Evolutionary conservation across 2,113 vertebrate genomes (phyloP), one percentile per base, ranked within the genome.

Genomic region (Petrocephalus zakoni): DNA sequence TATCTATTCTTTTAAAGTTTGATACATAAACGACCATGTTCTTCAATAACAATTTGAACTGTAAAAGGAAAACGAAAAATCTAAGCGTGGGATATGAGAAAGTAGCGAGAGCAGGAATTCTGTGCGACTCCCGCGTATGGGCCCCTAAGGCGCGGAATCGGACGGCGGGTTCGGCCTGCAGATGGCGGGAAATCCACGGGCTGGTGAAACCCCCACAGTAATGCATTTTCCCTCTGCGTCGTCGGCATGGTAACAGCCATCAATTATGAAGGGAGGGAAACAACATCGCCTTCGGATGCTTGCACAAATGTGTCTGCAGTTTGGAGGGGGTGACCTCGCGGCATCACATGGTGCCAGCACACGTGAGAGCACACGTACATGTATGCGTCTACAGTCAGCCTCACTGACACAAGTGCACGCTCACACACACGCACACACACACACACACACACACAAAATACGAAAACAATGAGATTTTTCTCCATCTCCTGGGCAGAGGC

Each of bases 401-500:
- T 64, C 22, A 10, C 55, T 58, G 19, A n/a, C 75, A 34, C 13
- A 75, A 2, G n/a, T 2, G 11, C 1, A 11, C 78, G 4, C 78
- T 3, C 42, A 47, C 19, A n/a, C 78, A 46, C 42, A 47, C 6
- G 4, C 75, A 21, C 17, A 42, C 15, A 81, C 13, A 37, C 34
- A 78, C 72, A 29, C 34, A 29, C 34, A 34, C 15, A 37, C 34
- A 78, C 72, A 78, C 13, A 42, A 11, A 75, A 37, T 29, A 19
- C 68, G 15, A 75, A 37, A 75, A 82, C 78, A 88, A 87, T 87
- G 86, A 89, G 52, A 75, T 46, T 83, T 56, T 75, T 29, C 90
- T 89, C 88, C 34, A 72, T 90, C 87, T 87, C 56, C 56, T 52
- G 89, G 86, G 82, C 47, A 52, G 53, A 88, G 88, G 64, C 88